Conservation (phyloP, 1,140 invertebrate species). For the Octopus bimaculoides region DNA sequence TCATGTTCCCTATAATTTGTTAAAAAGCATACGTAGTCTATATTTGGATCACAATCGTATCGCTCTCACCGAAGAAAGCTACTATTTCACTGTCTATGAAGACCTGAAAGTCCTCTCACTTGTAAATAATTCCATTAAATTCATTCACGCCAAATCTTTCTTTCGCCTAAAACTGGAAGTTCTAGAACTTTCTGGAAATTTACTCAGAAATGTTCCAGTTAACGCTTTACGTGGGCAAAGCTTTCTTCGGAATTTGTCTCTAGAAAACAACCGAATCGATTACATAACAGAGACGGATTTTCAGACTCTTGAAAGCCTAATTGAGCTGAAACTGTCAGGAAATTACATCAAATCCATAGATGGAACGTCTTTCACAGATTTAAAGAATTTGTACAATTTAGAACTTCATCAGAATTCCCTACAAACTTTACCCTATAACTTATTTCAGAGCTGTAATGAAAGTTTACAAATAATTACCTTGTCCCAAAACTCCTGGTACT, state of each 20-base stretch:
- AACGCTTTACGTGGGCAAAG: neutral
- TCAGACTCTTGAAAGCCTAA: neutral
- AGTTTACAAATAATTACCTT: neutral
- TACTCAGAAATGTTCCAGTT: neutral
- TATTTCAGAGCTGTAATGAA: neutral
- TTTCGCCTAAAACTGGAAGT: neutral
- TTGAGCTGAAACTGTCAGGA: neutral
- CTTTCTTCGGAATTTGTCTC: neutral
- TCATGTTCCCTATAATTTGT: neutral
- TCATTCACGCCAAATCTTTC: neutral
- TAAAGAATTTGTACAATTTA: neutral
- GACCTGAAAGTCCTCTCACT: neutral
- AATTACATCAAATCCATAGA: neutral
- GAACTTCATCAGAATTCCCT: neutral
- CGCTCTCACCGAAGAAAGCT: neutral
- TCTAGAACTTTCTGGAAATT: neutral
- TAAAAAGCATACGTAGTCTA: neutral
- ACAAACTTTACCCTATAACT: neutral
- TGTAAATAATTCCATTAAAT: neutral
- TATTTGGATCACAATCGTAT: neutral
- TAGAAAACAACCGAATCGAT: neutral
- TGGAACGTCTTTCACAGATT: neutral
- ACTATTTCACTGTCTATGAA: neutral
- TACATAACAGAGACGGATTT: neutral
- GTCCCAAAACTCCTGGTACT: neutral